Conservation (phyloP, 2,113 vertebrate genomes). For the Eubucco bourcierii region DNA sequence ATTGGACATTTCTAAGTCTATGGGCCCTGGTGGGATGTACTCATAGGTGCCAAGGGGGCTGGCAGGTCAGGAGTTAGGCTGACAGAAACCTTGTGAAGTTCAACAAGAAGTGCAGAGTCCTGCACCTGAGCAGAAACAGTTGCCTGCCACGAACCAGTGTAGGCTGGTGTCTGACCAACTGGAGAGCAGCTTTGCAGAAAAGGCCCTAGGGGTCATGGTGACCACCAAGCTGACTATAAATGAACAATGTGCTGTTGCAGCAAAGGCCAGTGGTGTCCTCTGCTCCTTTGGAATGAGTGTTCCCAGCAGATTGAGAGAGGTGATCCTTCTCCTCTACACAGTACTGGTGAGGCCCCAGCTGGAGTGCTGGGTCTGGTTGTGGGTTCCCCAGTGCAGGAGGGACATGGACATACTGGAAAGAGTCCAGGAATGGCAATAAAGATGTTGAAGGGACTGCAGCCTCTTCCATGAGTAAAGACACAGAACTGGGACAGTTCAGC, state of each 20-base stretch:
- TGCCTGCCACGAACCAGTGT: not conserved
- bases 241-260: not conserved
- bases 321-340: not conserved
- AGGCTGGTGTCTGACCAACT: not conserved
- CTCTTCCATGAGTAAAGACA: not conserved
- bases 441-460: not conserved
- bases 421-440: not conserved
- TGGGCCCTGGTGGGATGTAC: not conserved
- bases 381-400: not conserved
- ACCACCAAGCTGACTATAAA: not conserved
- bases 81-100: not conserved
- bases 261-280: not conserved
- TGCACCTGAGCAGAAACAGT: not conserved
- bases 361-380: not conserved
- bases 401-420: not conserved
- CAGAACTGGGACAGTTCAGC: not conserved
- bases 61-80: not conserved
- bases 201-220: fast-evolving
- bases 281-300: not conserved
- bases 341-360: not conserved
- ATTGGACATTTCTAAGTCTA: not conserved
- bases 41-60: not conserved
- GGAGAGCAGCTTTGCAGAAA: not conserved
- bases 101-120: not conserved
- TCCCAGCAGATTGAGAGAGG: fast-evolving